These are phyloP conservation scores for Nemurella pictetii DNA, from an alignment of 2,888 invertebrate genomes.

Conservation along the genomic window DNA sequence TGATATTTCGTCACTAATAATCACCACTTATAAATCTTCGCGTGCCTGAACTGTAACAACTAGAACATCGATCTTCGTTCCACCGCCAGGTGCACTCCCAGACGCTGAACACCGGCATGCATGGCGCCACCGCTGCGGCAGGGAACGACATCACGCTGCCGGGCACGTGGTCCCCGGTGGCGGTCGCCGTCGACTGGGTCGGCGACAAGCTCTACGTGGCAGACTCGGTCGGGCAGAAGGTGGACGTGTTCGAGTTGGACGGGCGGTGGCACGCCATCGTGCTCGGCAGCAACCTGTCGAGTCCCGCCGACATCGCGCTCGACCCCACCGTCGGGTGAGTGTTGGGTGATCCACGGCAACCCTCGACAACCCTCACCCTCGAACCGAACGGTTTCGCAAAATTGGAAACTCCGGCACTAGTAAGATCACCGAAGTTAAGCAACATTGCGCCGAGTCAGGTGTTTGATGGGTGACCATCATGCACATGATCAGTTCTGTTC, in stretches of 20 bases:
- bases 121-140: constrained; percentile 37
- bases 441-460: no score
- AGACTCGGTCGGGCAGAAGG: constrained; percentile 88
- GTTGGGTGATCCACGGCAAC: no score
- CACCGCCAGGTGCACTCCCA: constrained; percentile 63
- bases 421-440: no score
- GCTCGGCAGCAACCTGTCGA: constrained; percentile 86
- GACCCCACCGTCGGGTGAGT: constrained; percentile 84
- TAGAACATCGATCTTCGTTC: no score
- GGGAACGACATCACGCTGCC: constrained; percentile 70
- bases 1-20: no score
- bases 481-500: no score
- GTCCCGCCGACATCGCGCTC: constrained; percentile 87
- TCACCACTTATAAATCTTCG: no score
- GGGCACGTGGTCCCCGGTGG: constrained; percentile 87
- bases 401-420: no score
- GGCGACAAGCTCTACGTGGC: constrained; percentile 95
- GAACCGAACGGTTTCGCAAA: no score
- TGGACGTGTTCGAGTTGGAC: constrained; percentile 90
- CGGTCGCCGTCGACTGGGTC: constrained; percentile 95
- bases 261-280: constrained; percentile 89
- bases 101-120: constrained; percentile 52
- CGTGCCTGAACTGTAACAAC: no score
- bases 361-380: no score
- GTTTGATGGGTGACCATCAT: no score